phyloP scores from a whole-genome alignment of 2,888 invertebrate species.

The Actias luna region DNA sequence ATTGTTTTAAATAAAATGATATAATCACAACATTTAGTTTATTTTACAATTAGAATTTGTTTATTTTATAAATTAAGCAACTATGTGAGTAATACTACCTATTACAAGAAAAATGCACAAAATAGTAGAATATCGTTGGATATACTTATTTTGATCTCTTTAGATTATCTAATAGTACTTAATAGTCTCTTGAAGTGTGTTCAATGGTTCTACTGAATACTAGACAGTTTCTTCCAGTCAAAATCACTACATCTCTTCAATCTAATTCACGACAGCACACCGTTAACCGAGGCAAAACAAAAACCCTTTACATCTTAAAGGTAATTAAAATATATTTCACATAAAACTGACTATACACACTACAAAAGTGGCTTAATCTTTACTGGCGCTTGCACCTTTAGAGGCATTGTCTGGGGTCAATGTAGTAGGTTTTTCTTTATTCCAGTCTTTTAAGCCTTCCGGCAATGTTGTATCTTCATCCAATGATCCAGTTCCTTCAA shows the following conservation, averaged over 20 bases:
- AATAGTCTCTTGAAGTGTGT: too few species aligned
- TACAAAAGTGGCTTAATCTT: constrained; percentile 55
- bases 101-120: neutral
- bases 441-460: constrained; percentile 97
- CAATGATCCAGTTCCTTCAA: constrained; percentile 98
- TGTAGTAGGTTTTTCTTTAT: constrained; percentile 83
- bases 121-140: neutral
- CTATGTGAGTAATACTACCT: neutral
- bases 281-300: constrained; percentile 45
- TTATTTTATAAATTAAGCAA: neutral
- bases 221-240: neutral
- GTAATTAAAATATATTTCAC: constrained; percentile 68
- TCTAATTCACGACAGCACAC: constrained; percentile 39
- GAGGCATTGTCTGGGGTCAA: constrained; percentile 53
- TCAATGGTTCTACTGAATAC: neutral
- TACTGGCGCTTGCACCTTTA: constrained; percentile 46
- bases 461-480: constrained; percentile 98
- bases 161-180: neutral
- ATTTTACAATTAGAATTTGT: neutral
- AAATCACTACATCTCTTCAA: neutral
- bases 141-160: neutral
- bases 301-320: constrained; percentile 65
- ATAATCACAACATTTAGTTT: neutral
- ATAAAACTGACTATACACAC: constrained; percentile 56
- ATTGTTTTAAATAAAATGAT: neutral